Base-by-base conservation (phyloP, 2,888 invertebrate genomes). In the Cylindroiulus punctatus region DNA sequence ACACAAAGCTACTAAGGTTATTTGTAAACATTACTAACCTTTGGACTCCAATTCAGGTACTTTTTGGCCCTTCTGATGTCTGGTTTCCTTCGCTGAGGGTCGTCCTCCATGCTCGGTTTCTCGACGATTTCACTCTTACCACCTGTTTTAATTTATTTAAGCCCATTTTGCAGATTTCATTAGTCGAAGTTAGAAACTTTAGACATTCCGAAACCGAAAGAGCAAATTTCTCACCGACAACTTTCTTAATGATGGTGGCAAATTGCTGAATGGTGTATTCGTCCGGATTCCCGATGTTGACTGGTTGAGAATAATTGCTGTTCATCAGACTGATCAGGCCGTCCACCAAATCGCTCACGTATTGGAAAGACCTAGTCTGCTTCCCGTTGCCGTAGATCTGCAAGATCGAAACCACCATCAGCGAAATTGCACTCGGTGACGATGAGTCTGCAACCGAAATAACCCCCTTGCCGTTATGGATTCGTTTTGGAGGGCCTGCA, bases 281-380 rank as follows among this genome's bases (percentile, higher is more conserved):
- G 81, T 97, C 97, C 0, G 99, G 99, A 92, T 99, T 99, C 76
- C 99, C 99, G 88, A 99, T 92, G 92, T 99, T 99, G 1, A 99
- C 94, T 8, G 99, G 99, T 89, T 94, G 93, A 0, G 96, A 94
- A 91, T 96, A 98, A 92, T 97, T 98, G 22, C 97, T 96, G 87
- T 95, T 94, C 99, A 99, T 99, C 84, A 99, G 92, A 0, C 94
- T 93, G 57, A 98, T 93, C 84, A 99, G 92, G 0, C 99, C 99
- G 89, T 98, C 97, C 0, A 99, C 97, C 88, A 99, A 93, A 92
- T 99, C 99, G 12, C 96, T 96, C 17, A 99, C 97, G 90, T 98
- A 99, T 91, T 99, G 99, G 92, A 99, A 99, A 0, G 99, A 99
- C 86, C 99, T 93, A 0, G 99, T 93, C 89, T 93, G 93, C 19